Evolutionary conservation across 2,888 invertebrate species (phyloP), one percentile per base, ranked within the genome.

Genomic region (Tridacna crocea): DNA sequence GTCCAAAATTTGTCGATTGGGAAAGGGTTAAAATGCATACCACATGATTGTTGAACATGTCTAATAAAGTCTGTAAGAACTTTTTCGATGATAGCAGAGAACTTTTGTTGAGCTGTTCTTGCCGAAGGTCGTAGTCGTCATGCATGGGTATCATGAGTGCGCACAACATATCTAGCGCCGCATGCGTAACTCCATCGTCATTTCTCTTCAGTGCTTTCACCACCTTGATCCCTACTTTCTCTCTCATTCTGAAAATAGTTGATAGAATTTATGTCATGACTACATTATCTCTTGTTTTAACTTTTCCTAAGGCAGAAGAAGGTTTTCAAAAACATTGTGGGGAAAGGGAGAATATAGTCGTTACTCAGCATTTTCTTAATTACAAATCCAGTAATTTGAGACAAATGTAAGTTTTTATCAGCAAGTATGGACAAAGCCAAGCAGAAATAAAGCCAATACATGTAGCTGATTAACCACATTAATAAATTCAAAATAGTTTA

Each of bases 101-200:
- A 80, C 98, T 97, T 95, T 99, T 99, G 95, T 99, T 99, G 84
- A 99, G 95, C 94, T 99, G 99, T 94, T 99, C 99, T 95, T 99
- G 99, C 84, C 98, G 96, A 72, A 99, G 95, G 95, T 99, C 99
- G 90, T 98, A 99, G 94, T 99, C 98, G 87, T 98, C 97, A 90
- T 96, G 96, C 97, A 99, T 99, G 0, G 99, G 99, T 94, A 95
- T 99, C 98, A 99, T 98, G 46, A 99, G 96, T 22, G 99, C 98
- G 94, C 98, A 99, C 83, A 99, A 96, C 95, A 99, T 98, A 95
- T 99, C 99, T 77, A 99, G 96, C 8, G 99, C 99, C 6, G 99
- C 98, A 95, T 99, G 98, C 19, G 98, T 97, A 47, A 99, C 97
- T 13, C 98, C 98, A 88, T 97, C 96, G 91, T 98, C 97, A 88